Conservation (phyloP, 2,113 vertebrate species). For the Ia io region DNA sequence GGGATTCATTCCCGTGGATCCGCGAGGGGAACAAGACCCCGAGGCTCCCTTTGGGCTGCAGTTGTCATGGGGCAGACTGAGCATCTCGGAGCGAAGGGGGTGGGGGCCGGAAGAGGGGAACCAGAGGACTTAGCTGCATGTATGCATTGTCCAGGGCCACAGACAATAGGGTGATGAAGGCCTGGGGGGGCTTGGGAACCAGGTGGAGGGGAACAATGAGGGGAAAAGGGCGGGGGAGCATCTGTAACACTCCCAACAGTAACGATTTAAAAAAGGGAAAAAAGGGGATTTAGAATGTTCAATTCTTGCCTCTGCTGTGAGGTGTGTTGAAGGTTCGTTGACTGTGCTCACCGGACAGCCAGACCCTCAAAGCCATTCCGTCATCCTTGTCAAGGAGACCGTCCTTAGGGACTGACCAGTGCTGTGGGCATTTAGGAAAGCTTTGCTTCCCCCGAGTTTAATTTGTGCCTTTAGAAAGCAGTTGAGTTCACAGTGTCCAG, state of each 20-base stretch:
- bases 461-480: not conserved
- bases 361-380: not conserved
- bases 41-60: no score
- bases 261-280: no score
- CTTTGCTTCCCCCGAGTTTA: not conserved
- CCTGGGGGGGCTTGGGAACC: no score
- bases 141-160: no score
- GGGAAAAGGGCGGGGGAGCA: no score
- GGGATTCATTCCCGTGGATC: no score
- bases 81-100: no score
- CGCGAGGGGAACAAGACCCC: not conserved
- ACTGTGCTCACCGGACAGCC: not conserved
- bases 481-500: not conserved
- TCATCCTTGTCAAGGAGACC: not conserved
- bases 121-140: no score
- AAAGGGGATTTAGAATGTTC: not conserved
- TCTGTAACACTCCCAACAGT: no score
- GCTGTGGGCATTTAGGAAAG: not conserved
- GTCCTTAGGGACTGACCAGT: not conserved
- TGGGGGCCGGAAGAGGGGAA: no score
- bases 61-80: not conserved
- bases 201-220: no score
- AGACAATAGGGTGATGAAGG: no score
- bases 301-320: not conserved
- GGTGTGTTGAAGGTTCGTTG: not conserved